Base-by-base conservation (phyloP, 2,888 invertebrate species). In the Troides aeacus region DNA sequence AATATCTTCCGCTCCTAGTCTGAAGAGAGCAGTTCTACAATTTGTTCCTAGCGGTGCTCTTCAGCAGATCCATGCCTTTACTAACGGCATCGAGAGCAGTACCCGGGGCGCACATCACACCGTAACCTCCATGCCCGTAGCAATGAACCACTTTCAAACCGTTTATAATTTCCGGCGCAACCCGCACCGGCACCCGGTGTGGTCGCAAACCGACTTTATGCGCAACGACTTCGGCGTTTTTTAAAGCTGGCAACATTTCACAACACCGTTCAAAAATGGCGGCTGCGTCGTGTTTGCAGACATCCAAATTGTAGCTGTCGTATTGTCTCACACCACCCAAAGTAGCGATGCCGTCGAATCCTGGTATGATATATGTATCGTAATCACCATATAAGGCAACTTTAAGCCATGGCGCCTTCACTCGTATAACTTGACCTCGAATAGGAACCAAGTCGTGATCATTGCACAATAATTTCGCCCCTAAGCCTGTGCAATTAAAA, bases 61-160 rank as follows among this genome's bases (percentile, higher is more conserved):
- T 84, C 21, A 94, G 75, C 46, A 94, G 79, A 74, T 96, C 94
- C 64, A 93, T 88, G 0, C 95, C 95, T 23, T 97, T 87, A 66
- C 94, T 82, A 0, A 97, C 95, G 0, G 97, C 97, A 79, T 97
- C 93, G 71, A 94, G 91, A 0, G 96, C 95, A 0, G 98, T 97
- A 12, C 98, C 98, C 42, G 98, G 98, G 7, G 97, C 96, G 56
- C 97, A 95, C 71, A 96, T 96, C 0, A 99, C 96, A 0, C 99
- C 99, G 83, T 98, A 98, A 0, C 98, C 98, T 0, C 98, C 98
- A 83, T 99, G 99, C 0, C 99, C 99, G 82, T 99, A 99, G 86
- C 98, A 97, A 84, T 99, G 99, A 8, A 99, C 95, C 50, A 98
- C 93, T 73, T 84, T 91, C 74, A 90, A 83, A 1, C 93, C 94